phyloP scores from a whole-genome alignment of 2,888 invertebrate species.

The Synanthedon formicaeformis region DNA sequence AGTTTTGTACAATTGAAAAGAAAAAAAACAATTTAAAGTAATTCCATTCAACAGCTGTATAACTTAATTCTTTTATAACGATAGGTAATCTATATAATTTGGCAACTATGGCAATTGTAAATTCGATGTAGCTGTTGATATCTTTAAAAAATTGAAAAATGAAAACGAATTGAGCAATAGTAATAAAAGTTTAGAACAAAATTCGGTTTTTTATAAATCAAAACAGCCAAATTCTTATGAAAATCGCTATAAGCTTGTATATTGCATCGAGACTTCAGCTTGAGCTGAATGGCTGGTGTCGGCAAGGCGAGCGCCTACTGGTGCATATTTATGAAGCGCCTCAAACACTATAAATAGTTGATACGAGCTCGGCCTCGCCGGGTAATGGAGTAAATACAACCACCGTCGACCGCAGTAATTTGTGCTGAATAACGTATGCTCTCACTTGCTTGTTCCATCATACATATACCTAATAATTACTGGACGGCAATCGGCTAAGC shows the following conservation, averaged over 20 bases:
- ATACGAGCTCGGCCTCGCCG: slow-evolving; percentile 56
- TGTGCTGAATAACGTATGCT: slow-evolving; percentile 25
- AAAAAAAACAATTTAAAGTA: too few relatives aligned
- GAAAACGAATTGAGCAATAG: too few relatives aligned
- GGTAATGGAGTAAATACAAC: slow-evolving; percentile 66
- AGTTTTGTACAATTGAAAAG: too few relatives aligned
- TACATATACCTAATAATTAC: too few relatives aligned
- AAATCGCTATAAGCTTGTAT: slow-evolving; percentile 14
- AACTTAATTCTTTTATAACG: too few relatives aligned
- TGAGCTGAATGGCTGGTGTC: slow-evolving; percentile 66
- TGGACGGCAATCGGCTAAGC: too few relatives aligned
- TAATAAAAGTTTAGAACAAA: not conserved
- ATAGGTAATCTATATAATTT: too few relatives aligned
- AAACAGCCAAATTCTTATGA: too few relatives aligned
- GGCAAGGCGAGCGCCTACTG: slow-evolving; percentile 69
- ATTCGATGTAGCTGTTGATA: too few relatives aligned
- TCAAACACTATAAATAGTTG: slow-evolving; percentile 72
- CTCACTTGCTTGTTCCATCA: slow-evolving; percentile 1
- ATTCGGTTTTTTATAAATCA: not conserved
- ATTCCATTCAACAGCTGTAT: too few relatives aligned
- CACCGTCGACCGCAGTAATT: slow-evolving; percentile 36
- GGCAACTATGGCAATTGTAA: too few relatives aligned
- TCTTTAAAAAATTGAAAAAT: too few relatives aligned
- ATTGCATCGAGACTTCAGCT: slow-evolving; percentile 18
- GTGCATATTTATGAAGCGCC: slow-evolving; percentile 71